Evolutionary conservation across 2,888 invertebrate genomes (phyloP).

Genomic region (Luffia ferchaultella): DNA sequence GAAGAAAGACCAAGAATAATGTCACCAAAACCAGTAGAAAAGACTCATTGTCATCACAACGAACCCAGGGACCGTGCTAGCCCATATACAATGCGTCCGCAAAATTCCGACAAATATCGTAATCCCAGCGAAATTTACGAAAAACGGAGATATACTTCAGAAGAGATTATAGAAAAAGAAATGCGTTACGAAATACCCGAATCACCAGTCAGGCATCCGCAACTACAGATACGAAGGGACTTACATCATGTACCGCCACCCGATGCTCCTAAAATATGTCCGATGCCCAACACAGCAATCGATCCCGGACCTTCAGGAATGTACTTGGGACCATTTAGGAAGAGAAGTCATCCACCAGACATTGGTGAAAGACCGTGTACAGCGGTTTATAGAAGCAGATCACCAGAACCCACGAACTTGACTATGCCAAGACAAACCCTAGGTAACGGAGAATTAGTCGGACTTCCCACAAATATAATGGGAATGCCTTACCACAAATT

Average conservation of each 20-base stretch:
- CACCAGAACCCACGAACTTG: slow-evolving; percentile 59
- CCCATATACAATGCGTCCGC: slow-evolving; percentile 80
- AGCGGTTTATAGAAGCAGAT: slow-evolving; percentile 46
- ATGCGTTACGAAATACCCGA: slow-evolving; percentile 57
- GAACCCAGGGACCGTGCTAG: slow-evolving; percentile 64
- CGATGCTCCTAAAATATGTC: slow-evolving; percentile 41
- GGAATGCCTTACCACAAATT: slow-evolving; percentile 58
- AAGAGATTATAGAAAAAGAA: slow-evolving; percentile 55
- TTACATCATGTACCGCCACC: slow-evolving; percentile 66
- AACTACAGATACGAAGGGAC: slow-evolving; percentile 80
- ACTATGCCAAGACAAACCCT: slow-evolving; percentile 48
- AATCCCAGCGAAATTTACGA: slow-evolving; percentile 43
- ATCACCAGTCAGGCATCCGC: slow-evolving; percentile 57
- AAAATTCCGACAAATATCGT: slow-evolving; percentile 59
- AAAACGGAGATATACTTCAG: slow-evolving; percentile 50
- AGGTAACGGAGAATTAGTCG: slow-evolving; percentile 18
- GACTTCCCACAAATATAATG: slow-evolving; percentile 43
- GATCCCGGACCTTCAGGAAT: slow-evolving; percentile 50
- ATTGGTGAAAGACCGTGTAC: slow-evolving; percentile 47
- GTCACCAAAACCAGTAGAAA: slow-evolving; percentile 51
- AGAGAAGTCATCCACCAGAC: slow-evolving; percentile 65
- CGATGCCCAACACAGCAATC: slow-evolving; percentile 45
- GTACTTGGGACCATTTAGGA: slow-evolving; percentile 63
- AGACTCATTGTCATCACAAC: slow-evolving; percentile 75
- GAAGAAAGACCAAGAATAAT: slow-evolving; percentile 43